Evolutionary conservation across 2,888 invertebrate genomes (phyloP).

Genomic region (Leucoma salicis): DNA sequence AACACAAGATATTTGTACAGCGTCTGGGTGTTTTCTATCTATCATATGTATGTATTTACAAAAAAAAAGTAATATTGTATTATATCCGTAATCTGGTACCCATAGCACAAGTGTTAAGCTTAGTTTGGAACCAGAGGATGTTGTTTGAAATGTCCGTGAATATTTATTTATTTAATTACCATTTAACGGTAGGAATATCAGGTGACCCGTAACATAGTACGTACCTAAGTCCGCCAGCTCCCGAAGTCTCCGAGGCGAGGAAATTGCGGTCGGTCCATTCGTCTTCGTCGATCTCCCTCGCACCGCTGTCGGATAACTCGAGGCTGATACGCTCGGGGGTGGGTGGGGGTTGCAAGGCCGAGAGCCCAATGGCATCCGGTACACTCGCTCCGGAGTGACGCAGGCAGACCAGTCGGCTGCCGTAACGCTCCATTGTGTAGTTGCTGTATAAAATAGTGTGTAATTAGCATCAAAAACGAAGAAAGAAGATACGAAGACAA

Average conservation of each 20-base stretch:
- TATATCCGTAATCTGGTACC: too few species aligned
- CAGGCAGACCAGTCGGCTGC: conserved; percentile 61
- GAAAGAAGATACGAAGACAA: too few species aligned
- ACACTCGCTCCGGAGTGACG: conserved; percentile 59
- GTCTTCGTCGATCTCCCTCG: conserved; percentile 93
- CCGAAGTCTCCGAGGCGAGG: conserved; percentile 87
- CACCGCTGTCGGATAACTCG: conserved; percentile 63
- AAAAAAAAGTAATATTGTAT: too few species aligned
- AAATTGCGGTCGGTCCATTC: conserved; percentile 98
- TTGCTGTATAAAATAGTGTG: conserved; percentile 40
- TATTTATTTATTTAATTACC: too few species aligned
- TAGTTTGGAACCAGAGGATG: too few species aligned
- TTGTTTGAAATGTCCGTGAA: too few species aligned
- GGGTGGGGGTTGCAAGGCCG: conserved; percentile 26
- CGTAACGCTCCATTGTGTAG: conserved; percentile 68
- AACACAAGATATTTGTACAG: too few species aligned
- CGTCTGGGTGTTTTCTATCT: too few species aligned
- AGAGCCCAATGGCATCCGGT: conserved; percentile 40
- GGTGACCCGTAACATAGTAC: conserved; percentile 1
- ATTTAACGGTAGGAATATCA: too few species aligned
- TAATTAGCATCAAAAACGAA: background rate
- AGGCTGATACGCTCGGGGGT: conserved; percentile 69
- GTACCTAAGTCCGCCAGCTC: conserved; percentile 65
- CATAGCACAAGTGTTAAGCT: too few species aligned
- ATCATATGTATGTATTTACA: too few species aligned